Percentiles rank a stretch among this genome's conserved stretches.
Evolutionary conservation across 2,113 vertebrate species (phyloP).

Genomic region (Anas platyrhynchos): DNA sequence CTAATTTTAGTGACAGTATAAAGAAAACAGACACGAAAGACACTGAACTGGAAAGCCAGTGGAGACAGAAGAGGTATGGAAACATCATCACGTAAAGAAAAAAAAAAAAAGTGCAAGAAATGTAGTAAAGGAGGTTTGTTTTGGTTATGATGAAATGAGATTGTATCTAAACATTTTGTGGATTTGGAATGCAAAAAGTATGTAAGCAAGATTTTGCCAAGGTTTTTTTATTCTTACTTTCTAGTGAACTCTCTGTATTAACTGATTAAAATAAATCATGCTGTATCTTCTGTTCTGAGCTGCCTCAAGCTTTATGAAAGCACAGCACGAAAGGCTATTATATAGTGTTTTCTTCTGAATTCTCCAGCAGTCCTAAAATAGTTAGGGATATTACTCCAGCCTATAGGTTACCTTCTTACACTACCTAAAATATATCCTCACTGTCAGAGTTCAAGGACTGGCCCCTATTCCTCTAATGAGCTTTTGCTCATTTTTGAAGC

Average conservation of each 20-base stretch:
- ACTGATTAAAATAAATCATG: slow-evolving; percentile 51
- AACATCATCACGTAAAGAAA: slow-evolving; percentile 11
- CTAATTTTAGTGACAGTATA: not conserved
- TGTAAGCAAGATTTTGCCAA: not conserved
- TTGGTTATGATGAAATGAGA: slow-evolving; percentile 30
- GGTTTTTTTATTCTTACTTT: not conserved
- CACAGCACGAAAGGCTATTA: not conserved
- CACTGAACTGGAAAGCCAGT: not conserved
- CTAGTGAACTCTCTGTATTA: slow-evolving; percentile 35
- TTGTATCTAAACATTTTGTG: slow-evolving; percentile 45
- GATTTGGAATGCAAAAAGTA: slow-evolving; percentile 46
- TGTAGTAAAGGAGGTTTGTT: slow-evolving; percentile 16
- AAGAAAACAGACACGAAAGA: slow-evolving; percentile 3
- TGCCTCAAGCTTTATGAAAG: slow-evolving; percentile 42
- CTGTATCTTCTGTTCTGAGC: slow-evolving; percentile 17
- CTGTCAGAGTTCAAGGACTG: not conserved
- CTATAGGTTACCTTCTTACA: not conserved
- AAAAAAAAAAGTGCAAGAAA: not conserved
- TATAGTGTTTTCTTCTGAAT: not conserved
- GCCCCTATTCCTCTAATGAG: not conserved
- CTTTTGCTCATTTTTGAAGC: slow-evolving; percentile 17
- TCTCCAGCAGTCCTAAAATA: not conserved
- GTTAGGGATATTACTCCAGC: not conserved
- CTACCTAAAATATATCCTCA: not conserved
- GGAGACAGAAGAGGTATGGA: not conserved